Conservation (phyloP, 2,797 vertebrate species). For the Sebastes glaucus region DNA sequence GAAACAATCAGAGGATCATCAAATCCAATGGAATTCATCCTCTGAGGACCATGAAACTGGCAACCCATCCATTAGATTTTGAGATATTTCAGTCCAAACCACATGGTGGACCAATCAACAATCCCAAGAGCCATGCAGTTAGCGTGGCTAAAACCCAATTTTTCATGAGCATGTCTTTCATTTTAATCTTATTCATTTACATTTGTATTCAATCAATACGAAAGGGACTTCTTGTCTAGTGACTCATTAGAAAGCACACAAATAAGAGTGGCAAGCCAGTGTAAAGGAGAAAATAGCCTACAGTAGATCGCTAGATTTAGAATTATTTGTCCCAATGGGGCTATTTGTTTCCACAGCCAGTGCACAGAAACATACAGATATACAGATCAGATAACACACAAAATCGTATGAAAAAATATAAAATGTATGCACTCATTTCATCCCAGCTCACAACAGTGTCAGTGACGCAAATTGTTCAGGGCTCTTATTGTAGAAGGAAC, state of each 20-base stretch:
- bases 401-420: too few species aligned
- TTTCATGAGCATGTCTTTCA: not conserved
- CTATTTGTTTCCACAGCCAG: too few species aligned
- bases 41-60: not conserved
- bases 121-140: not conserved
- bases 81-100: not conserved
- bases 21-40: not conserved
- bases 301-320: too few species aligned
- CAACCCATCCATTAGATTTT: not conserved
- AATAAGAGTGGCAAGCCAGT: not conserved
- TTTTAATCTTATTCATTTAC: not conserved
- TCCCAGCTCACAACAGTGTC: too few species aligned
- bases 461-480: too few species aligned
- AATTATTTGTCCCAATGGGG: too few species aligned
- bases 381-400: too few species aligned
- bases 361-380: too few species aligned
- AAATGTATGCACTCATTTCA: too few species aligned
- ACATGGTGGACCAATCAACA: not conserved
- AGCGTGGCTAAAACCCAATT: not conserved
- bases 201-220: slow-evolving; percentile 3
- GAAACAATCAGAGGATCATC: not conserved
- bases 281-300: not conserved
- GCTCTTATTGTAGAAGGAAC: too few species aligned
- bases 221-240: not conserved
- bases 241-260: not conserved